Percentiles rank a stretch among this genome's conserved stretches.
These are phyloP conservation scores for Ophion slaviceki DNA, from an alignment of 2,888 invertebrate genomes.

Conservation along the genomic window DNA sequence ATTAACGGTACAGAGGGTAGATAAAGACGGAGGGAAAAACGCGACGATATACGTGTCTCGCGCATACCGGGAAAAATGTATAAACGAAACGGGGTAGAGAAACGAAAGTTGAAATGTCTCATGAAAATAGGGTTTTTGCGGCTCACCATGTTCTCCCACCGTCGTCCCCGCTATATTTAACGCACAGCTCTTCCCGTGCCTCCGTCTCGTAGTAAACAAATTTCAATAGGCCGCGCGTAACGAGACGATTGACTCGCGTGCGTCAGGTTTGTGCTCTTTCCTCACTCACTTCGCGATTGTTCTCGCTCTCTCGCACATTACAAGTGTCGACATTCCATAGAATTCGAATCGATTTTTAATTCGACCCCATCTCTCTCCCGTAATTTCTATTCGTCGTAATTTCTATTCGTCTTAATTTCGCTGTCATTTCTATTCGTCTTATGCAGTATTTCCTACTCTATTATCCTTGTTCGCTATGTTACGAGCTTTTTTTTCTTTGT, in stretches of 20 bases:
- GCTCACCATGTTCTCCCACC: constrained; percentile 74
- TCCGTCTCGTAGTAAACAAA: constrained; percentile 67
- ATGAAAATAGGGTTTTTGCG: constrained; percentile 80
- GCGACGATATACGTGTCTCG: constrained; percentile 69
- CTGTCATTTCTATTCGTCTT: neutral
- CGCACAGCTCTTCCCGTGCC: constrained; percentile 57
- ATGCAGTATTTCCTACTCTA: too few relatives aligned
- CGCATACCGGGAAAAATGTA: neutral
- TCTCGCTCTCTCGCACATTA: constrained; percentile 9
- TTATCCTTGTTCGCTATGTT: too few relatives aligned
- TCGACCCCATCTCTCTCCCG: too few relatives aligned
- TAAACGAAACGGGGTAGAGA: constrained; percentile 47
- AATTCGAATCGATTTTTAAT: constrained; percentile 31
- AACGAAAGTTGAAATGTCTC: constrained; percentile 66
- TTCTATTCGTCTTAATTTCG: too few relatives aligned
- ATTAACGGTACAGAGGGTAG: neutral
- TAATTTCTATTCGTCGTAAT: too few relatives aligned
- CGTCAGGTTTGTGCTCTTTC: constrained; percentile 41
- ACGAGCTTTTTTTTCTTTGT: too few relatives aligned
- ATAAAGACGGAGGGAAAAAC: constrained; percentile 39
- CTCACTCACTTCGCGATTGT: constrained; percentile 2
- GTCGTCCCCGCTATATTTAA: constrained; percentile 65
- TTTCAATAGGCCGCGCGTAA: constrained; percentile 64
- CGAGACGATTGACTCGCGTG: constrained; percentile 64
- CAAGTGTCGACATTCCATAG: constrained; percentile 27